Base-by-base conservation (phyloP, 2,888 invertebrate genomes). In the Pimpla rufipes region DNA sequence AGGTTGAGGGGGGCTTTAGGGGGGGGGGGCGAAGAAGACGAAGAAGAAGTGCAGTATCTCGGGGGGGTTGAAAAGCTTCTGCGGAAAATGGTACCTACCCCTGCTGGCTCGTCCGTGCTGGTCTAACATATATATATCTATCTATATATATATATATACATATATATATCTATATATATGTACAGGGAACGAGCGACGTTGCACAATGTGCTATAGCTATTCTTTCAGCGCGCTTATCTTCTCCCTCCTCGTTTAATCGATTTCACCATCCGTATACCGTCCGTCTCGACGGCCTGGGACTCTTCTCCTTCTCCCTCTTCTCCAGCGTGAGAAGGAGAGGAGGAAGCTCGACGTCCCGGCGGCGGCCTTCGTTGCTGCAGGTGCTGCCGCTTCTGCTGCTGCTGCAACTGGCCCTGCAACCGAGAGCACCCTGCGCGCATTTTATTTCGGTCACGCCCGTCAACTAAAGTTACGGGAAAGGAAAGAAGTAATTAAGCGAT, bases 401-500 rank as follows among this genome's bases (percentile, higher is more conserved):
- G 7, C 57, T 35, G 37, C 47, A 50, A 42, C 35, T 29, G 52
- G 71, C 10, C 62, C 62, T 66, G 75, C 40, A 73, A 18, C 47
- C 37, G 23, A 29, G 3, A 29, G 3, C 29, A 29, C 18, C 57
- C 29, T 55, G 66, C 40, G 77, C 67, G 52, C 85, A 85, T 87
- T 87, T 85, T 85, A 87, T 87, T 83, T 87, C 85, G 85, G 86
- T 87, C 86, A 87, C 86, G 86, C 85, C 85, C 86, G 84, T 82
- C 86, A 83, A 85, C 81, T 74, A 85, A 87, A 87, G 86, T 87
- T 87, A 79, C 82, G 83, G 80, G 79, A 70, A 77, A 78, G 84
- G 84, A 78, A 87, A 85, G 85, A 85, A 87, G 86, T 87, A 87
- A 87, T 87, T 87, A 87, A 87, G 85, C 85, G 84, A 87, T 85